Base-by-base conservation (phyloP, 1,140 invertebrate species). In the Temnothorax curvispinosus region DNA sequence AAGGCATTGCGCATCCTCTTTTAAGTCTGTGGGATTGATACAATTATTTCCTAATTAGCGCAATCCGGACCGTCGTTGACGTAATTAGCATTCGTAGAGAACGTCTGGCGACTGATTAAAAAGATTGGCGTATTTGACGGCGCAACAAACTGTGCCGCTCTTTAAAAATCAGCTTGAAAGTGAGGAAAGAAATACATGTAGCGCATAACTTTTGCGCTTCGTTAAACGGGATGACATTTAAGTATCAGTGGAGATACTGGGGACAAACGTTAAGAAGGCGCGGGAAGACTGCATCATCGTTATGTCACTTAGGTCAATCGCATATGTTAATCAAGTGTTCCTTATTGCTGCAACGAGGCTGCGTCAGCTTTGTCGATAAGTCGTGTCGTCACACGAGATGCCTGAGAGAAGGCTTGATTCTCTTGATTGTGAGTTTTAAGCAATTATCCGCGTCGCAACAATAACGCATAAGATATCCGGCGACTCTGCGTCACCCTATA, bases 41-140 rank as follows among this genome's bases (percentile, higher is more conserved):
- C 86, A 92, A 92, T 92, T 88, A 90, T 90, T 92, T 91, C 78
- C 87, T 92, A 91, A 89, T 93, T 92, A 90, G 18, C 65, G 15
- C 41, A 84, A 87, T 89, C 84, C 89, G 88, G 90, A 89, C 88
- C 86, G 47, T 89, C 86, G 88, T 92, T 92, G 91, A 86, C 85
- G 64, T 58, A 85, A 90, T 92, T 89, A 87, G 50, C 35, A 87
- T 91, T 85, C 50, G 27, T 44, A 52, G 32, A 35, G 21, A 67
- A 50, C 21, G 56, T 85, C 64, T 44, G 72, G 9, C 35, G 50
- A 58, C 38, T 47, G 44, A 15, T 56, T 35, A 74, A 72, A 50
- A 56, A 80, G 54, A 56, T 65, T 67, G 41, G 32, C n/a, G 18
- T 50, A 52, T 38, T 65, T 44, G 44, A 81, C 50, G 27, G 11